A percentile compares a stretch with the other conserved stretches of the same genome.
These are phyloP conservation scores for Aspiorhynchus laticeps DNA, from an alignment of 2,113 vertebrate genomes.

Conservation along the genomic window DNA sequence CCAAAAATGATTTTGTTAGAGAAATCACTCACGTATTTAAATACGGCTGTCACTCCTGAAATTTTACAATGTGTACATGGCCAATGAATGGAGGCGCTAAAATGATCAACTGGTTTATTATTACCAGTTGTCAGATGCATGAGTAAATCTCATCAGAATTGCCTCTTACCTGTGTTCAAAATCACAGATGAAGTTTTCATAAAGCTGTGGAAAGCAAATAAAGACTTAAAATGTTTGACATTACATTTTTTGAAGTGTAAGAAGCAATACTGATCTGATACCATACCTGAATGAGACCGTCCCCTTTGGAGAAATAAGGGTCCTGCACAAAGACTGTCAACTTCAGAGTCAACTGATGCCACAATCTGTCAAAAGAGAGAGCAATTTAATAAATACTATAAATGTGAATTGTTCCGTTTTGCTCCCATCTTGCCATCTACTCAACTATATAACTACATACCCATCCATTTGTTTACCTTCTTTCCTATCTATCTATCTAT, in stretches of 20 bases:
- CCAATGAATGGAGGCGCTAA: no score
- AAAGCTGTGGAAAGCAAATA: conserved; percentile 80
- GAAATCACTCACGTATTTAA: no score
- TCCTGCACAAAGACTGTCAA: conserved; percentile 92
- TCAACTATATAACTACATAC: neutral
- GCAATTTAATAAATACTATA: neutral
- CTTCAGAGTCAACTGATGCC: conserved; percentile 96
- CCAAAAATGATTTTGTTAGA: no score
- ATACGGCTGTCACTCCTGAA: no score
- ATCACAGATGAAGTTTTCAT: conserved; percentile 96
- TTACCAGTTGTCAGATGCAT: neutral
- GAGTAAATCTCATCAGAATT: neutral
- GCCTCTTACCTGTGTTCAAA: conserved; percentile 94
- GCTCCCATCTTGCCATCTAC: neutral
- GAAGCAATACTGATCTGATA: conserved; percentile 2
- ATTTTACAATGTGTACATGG: no score
- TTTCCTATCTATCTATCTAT: neutral
- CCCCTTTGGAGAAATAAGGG: conserved; percentile 90
- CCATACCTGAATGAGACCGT: conserved; percentile 92
- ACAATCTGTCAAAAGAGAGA: conserved; percentile 76
- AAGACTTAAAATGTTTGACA: neutral
- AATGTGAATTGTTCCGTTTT: neutral
- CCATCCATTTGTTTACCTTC: neutral
- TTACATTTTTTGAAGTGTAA: neutral
- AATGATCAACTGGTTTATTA: neutral